Percentiles rank a stretch among this genome's conserved stretches.
phyloP scores from a whole-genome alignment of 2,888 invertebrate genomes.

The Macropis europaea region DNA sequence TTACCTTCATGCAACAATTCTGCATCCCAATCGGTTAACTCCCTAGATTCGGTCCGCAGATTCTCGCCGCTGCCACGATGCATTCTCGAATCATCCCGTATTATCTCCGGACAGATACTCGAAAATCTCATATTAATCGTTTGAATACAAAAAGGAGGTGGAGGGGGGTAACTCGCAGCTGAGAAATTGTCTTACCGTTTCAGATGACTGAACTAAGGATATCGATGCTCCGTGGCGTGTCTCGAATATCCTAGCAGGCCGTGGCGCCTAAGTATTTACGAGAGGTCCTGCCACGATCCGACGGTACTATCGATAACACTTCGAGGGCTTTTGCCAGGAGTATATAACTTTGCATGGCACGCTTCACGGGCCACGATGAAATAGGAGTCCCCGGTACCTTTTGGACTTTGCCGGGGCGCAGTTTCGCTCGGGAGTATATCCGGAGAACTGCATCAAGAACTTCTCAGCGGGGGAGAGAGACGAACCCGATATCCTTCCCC shows the following conservation, averaged over 20 bases:
- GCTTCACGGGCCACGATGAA: slow-evolving; percentile 49
- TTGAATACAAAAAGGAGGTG: no score
- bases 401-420: slow-evolving; percentile 46
- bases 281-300: slow-evolving; percentile 39
- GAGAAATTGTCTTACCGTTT: slow-evolving; percentile 46
- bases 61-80: no score
- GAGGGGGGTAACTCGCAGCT: no score
- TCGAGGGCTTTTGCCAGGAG: slow-evolving; percentile 31
- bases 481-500: slow-evolving; percentile 41
- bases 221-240: slow-evolving; percentile 39
- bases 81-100: no score
- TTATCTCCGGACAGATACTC: no score
- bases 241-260: slow-evolving; percentile 42
- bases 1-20: no score
- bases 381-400: slow-evolving; percentile 51
- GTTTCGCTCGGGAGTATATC: slow-evolving; percentile 32
- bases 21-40: no score
- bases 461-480: slow-evolving; percentile 15
- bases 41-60: no score
- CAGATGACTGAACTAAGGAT: slow-evolving; percentile 29
- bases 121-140: no score
- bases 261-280: slow-evolving; percentile 53
- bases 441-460: slow-evolving; percentile 51
- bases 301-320: slow-evolving; percentile 58
- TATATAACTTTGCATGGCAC: slow-evolving; percentile 58